A percentile compares a stretch with the other conserved stretches of the same genome.
These are phyloP conservation scores for Parnassius mnemosyne DNA, from an alignment of 2,888 invertebrate species.

Conservation along the genomic window DNA sequence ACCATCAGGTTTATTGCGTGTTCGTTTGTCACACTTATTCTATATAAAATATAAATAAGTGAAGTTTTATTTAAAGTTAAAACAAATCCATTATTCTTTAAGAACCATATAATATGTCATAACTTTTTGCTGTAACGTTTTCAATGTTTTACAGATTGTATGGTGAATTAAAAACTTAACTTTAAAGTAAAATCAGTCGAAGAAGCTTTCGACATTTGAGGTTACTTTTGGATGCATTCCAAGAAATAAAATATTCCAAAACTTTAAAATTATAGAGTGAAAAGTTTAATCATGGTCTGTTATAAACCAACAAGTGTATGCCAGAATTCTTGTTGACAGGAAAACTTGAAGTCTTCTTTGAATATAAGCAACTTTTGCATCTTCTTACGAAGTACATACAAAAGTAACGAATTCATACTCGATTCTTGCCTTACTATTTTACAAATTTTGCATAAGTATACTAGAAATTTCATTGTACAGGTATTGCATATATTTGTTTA, in stretches of 20 bases:
- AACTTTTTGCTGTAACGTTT: neutral
- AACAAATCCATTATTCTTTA: neutral
- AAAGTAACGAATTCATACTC: no score
- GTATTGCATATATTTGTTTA: no score
- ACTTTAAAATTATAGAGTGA: conserved; percentile 8
- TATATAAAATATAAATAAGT: neutral
- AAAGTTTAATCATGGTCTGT: conserved; percentile 10
- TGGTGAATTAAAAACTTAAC: neutral
- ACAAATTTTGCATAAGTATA: no score
- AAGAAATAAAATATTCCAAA: conserved; percentile 9
- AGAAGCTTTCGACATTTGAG: conserved; percentile 5
- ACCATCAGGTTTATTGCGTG: no score
- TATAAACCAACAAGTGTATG: conserved; percentile 10
- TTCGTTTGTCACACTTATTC: no score
- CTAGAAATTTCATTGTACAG: no score
- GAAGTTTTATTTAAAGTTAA: neutral
- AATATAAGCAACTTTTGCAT: no score
- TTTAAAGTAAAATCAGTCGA: conserved; percentile 5
- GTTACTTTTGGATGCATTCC: neutral
- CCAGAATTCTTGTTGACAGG: conserved; percentile 4
- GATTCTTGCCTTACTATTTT: no score
- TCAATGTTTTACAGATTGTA: neutral
- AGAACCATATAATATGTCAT: neutral
- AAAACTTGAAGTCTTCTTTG: conserved; percentile 7
- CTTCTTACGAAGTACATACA: no score